Conservation (phyloP, 2,888 invertebrate species). For the Cheilosia soror region DNA sequence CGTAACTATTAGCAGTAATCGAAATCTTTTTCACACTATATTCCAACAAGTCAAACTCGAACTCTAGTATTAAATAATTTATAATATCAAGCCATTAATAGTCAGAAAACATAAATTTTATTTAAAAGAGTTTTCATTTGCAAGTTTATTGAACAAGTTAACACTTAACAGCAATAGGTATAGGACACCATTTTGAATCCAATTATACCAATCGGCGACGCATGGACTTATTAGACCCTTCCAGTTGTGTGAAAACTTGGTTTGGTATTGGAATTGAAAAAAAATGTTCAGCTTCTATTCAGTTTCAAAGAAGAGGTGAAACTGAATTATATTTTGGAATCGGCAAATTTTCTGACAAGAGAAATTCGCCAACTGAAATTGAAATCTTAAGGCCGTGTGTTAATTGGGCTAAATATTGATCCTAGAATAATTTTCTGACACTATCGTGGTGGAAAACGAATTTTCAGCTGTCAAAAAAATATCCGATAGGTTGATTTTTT, state of each 20-base stretch:
- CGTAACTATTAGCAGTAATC: constrained; percentile 1
- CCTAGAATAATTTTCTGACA: too few species aligned
- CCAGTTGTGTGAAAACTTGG: background rate
- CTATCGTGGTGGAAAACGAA: too few species aligned
- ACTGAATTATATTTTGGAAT: too few species aligned
- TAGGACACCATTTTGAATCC: constrained; percentile 50
- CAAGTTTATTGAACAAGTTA: constrained; percentile 27
- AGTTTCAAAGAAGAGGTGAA: background rate
- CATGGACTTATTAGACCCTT: constrained; percentile 12
- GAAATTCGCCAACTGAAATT: too few species aligned
- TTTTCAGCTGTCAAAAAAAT: too few species aligned
- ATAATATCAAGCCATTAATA: background rate
- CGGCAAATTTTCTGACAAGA: too few species aligned
- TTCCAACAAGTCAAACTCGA: background rate
- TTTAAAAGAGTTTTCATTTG: constrained; percentile 27
- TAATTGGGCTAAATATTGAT: too few species aligned
- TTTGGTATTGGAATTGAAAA: background rate
- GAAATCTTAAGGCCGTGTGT: too few species aligned
- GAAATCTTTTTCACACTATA: background rate
- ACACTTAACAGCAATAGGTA: constrained; percentile 32
- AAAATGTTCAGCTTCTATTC: too few species aligned
- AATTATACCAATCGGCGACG: constrained; percentile 35
- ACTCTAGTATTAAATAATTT: background rate
- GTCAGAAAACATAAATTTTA: constrained; percentile 27
- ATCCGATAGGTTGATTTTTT: too few species aligned